Evolutionary conservation across 2,888 invertebrate species (phyloP).

Genomic region (Lagria hirta): DNA sequence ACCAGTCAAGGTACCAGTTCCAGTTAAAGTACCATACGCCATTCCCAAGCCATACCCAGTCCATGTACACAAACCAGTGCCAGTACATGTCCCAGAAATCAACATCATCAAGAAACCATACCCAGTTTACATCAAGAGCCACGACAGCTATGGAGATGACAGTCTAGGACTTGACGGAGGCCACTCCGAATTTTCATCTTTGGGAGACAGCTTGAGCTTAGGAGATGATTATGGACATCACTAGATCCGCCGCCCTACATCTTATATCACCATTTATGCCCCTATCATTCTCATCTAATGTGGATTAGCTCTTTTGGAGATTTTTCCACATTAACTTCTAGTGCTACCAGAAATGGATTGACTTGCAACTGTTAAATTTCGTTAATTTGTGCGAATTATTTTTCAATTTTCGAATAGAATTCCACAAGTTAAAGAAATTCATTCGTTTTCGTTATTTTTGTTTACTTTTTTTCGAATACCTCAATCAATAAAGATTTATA

Average conservation of each 20-base stretch:
- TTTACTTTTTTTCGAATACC: slow-evolving; percentile 7
- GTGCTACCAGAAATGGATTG: slow-evolving; percentile 26
- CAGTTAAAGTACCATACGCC: slow-evolving; percentile 44
- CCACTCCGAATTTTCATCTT: slow-evolving; percentile 24
- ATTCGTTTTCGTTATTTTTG: slow-evolving; percentile 3
- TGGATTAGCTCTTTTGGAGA: slow-evolving; percentile 30
- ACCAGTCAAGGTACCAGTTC: slow-evolving; percentile 45
- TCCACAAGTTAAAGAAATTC: slow-evolving; percentile 16
- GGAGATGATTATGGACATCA: slow-evolving; percentile 33
- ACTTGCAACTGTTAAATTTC: slow-evolving; percentile 28
- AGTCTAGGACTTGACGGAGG: slow-evolving; percentile 31
- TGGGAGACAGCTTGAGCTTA: slow-evolving; percentile 9
- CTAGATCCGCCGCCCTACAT: too few species aligned
- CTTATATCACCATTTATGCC: slow-evolving; percentile 3
- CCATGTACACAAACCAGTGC: slow-evolving; percentile 54
- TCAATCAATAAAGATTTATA: slow-evolving; percentile 15
- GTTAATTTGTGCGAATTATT: slow-evolving; percentile 15
- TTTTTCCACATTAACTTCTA: slow-evolving; percentile 22
- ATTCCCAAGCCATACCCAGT: slow-evolving; percentile 45
- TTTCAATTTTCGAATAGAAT: not conserved
- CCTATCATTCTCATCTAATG: slow-evolving; percentile 17
- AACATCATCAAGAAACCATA: slow-evolving; percentile 59
- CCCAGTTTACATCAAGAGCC: slow-evolving; percentile 48
- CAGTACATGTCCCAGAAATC: slow-evolving; percentile 55
- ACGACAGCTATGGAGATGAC: slow-evolving; percentile 23